These are phyloP conservation scores for Eledone cirrhosa DNA, from an alignment of 2,888 invertebrate genomes.

Conservation along the genomic window DNA sequence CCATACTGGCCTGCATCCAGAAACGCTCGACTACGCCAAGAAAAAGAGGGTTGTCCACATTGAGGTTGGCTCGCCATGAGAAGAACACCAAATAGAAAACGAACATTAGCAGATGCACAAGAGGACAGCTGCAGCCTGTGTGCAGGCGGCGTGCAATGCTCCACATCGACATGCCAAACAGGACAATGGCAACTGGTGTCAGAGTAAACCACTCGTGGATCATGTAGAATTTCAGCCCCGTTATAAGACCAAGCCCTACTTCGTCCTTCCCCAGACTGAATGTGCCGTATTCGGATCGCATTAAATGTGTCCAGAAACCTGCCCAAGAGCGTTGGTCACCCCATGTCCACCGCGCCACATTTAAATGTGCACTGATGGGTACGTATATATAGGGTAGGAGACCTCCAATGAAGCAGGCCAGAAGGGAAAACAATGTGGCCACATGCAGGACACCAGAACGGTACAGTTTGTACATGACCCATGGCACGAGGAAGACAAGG, in stretches of 20 bases:
- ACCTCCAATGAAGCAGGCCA: slow-evolving; percentile 45
- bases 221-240: slow-evolving; percentile 42
- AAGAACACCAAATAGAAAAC: slow-evolving; percentile 52
- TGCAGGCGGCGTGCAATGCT: slow-evolving; percentile 34
- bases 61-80: slow-evolving; percentile 63
- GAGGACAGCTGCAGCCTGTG: slow-evolving; percentile 41
- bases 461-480: slow-evolving; percentile 48
- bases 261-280: slow-evolving; percentile 56
- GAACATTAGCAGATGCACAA: slow-evolving; percentile 41
- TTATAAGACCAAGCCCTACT: slow-evolving; percentile 42
- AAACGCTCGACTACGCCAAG: slow-evolving; percentile 64
- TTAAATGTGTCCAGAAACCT: slow-evolving; percentile 60
- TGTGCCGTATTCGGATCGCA: slow-evolving; percentile 63
- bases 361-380: slow-evolving; percentile 52
- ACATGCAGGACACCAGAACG: slow-evolving; percentile 32
- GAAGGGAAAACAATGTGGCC: slow-evolving; percentile 32
- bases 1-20: slow-evolving; percentile 63
- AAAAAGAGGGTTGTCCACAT: slow-evolving; percentile 54
- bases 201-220: slow-evolving; percentile 47
- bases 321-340: slow-evolving; percentile 58
- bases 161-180: slow-evolving; percentile 32
- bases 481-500: slow-evolving; percentile 49
- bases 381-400: slow-evolving; percentile 61
- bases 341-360: slow-evolving; percentile 62
- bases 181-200: slow-evolving; percentile 41